phyloP scores from a whole-genome alignment of 2,113 vertebrate genomes.

The Todiramphus chloris region DNA sequence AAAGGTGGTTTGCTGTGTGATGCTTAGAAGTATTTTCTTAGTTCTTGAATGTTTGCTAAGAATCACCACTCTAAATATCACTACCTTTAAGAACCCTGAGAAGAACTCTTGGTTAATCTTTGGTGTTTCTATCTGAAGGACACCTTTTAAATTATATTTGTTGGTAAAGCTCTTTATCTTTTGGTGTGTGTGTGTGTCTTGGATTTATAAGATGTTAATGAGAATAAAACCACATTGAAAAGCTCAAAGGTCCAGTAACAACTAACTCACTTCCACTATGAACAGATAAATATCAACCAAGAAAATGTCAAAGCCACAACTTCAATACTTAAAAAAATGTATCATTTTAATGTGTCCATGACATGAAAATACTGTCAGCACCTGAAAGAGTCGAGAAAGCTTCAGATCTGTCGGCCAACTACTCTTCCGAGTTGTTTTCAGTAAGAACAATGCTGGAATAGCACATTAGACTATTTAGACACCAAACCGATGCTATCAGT shows the following conservation, averaged over 20 bases:
- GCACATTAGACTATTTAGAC: conserved; percentile 51
- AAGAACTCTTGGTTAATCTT: not conserved
- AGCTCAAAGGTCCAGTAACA: not conserved
- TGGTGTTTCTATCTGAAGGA: not conserved
- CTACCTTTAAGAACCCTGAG: not conserved
- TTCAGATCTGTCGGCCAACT: not conserved
- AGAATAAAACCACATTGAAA: not conserved
- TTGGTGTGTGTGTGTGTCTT: not conserved
- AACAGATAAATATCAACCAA: not conserved
- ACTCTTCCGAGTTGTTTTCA: not conserved
- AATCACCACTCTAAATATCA: not conserved
- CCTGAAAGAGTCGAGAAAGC: not conserved
- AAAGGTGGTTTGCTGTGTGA: not conserved
- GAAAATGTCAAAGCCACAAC: not conserved
- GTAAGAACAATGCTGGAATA: not conserved
- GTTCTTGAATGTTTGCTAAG: not conserved
- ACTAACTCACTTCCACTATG: not conserved
- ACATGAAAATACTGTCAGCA: not conserved
- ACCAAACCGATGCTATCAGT: conserved; percentile 60
- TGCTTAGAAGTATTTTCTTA: not conserved
- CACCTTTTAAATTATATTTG: not conserved
- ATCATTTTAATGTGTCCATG: not conserved
- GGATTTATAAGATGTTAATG: not conserved
- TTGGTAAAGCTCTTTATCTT: not conserved
- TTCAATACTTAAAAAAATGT: not conserved